Conservation (phyloP, 2,888 invertebrate species). For the Oeneis ivallda region DNA sequence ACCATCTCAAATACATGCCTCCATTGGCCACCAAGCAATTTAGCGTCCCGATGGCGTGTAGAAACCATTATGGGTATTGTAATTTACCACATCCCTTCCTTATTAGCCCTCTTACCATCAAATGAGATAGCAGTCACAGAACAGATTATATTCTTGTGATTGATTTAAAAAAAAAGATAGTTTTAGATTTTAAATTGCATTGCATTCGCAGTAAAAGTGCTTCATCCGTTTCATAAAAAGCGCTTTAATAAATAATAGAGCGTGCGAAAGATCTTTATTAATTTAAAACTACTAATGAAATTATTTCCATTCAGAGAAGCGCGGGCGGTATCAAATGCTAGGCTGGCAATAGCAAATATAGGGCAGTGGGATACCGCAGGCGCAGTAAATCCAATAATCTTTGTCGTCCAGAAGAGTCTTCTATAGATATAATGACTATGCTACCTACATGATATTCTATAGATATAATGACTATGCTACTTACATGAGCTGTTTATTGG, state of each 20-base stretch:
- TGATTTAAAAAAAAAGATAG: no score
- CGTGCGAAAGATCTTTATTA: not conserved
- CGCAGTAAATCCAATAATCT: constrained; percentile 9
- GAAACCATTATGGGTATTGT: no score
- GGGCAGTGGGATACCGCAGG: constrained; percentile 9
- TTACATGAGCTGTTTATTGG: not conserved
- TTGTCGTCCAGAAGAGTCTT: not conserved
- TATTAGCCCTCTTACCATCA: no score
- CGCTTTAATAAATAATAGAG: not conserved
- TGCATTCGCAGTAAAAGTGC: no score
- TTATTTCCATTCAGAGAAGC: not conserved
- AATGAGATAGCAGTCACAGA: no score
- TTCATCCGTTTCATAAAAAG: not conserved
- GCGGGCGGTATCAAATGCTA: constrained; percentile 8
- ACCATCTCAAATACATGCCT: no score
- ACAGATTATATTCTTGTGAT: no score
- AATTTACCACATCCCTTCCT: no score
- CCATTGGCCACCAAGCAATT: no score
- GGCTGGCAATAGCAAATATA: constrained; percentile 8
- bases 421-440: not conserved
- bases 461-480: not conserved
- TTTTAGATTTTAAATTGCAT: no score
- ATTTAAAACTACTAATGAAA: constrained; percentile 2
- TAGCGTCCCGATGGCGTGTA: no score
- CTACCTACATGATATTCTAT: constrained; percentile 10